Percentiles rank a stretch among this genome's conserved stretches.
These are phyloP conservation scores for Enteromius afrohamiltoni DNA, from an alignment of 2,797 vertebrate species.

Conservation along the genomic window DNA sequence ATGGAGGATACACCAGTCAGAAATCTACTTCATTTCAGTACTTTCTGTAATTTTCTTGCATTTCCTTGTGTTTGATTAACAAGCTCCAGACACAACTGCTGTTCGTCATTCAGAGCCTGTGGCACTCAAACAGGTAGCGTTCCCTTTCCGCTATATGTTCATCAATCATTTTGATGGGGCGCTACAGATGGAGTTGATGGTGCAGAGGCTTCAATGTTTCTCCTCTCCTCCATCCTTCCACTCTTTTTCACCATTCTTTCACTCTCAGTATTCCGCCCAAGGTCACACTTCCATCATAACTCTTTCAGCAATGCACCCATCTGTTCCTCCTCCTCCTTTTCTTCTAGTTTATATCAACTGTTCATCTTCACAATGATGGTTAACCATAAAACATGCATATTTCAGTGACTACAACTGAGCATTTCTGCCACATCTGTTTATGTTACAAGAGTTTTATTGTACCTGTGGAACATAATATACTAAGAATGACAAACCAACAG, in stretches of 20 bases:
- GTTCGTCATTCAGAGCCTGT: constrained; percentile 15
- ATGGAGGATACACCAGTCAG: not conserved
- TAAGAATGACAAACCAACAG: not conserved
- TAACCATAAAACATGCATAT: constrained; percentile 23
- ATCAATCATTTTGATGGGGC: constrained; percentile 35
- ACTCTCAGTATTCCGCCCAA: constrained; percentile 7
- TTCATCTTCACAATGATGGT: constrained; percentile 47
- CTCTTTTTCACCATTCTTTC: not conserved
- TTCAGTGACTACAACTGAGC: constrained; percentile 1
- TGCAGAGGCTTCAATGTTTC: not conserved
- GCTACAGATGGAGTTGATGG: constrained; percentile 9
- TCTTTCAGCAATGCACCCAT: constrained; percentile 48
- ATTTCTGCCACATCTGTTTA: not conserved
- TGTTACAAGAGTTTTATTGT: not conserved
- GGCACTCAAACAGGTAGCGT: constrained; percentile 15
- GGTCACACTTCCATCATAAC: constrained; percentile 52
- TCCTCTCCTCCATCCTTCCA: constrained; percentile 33
- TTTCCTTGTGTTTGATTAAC: constrained; percentile 21
- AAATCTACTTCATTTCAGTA: not conserved
- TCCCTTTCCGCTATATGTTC: constrained; percentile 15
- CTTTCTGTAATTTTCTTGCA: not conserved
- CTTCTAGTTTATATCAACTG: constrained; percentile 48
- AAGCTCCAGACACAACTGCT: constrained; percentile 9
- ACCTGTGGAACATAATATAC: not conserved
- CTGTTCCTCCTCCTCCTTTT: constrained; percentile 42